Evolutionary conservation across 2,888 invertebrate species (phyloP), one percentile per base, ranked within the genome.

Genomic region (Hydropsyche betteni): DNA sequence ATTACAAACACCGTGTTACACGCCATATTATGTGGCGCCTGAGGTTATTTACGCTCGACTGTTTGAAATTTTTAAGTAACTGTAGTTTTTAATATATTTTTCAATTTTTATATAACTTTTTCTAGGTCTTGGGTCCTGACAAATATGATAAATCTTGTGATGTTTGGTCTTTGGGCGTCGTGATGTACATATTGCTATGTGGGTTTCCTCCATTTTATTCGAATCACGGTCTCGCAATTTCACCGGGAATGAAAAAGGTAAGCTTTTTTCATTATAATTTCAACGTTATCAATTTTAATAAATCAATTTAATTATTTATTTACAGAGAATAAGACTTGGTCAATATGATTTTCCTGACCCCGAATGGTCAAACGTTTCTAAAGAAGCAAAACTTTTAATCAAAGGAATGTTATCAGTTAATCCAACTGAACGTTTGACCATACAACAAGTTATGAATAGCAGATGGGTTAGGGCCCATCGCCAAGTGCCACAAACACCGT

Each of bases 161-260:
- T 88, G 94, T 99, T 83, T 99, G 99, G 99, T 98, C 98, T 0
- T 87, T 99, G 76, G 99, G 99, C 33, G 99, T 99, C 38, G 99
- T 99, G 79, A 99, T 98, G 97, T 99, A 99, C 85, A 99, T 99
- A 82, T 87, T 99, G 88, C 88, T 99, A 78, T 99, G 99, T 84
- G 99, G 99, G 0, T 99, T 98, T 85, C 99, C 99, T 7, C 99
- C 99, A 0, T 99, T 99, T 87, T 99, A 98, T 86, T 98, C 98
- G 82, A 97, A 97, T 85, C 96, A 98, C 82, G 99, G 99, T 0
- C 89, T 97, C 73, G 97, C 99, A 52, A 99, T 99, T 84, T 98
- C 98, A 0, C 99, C 99, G 0, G 99, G 99, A 5, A 99, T 99
- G 99, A 99, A 99, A 84, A 97, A 94, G 84, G 90, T 87, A 81